Conservation (phyloP, 2,797 vertebrate genomes). For the Acrossocheilus fasciatus region DNA sequence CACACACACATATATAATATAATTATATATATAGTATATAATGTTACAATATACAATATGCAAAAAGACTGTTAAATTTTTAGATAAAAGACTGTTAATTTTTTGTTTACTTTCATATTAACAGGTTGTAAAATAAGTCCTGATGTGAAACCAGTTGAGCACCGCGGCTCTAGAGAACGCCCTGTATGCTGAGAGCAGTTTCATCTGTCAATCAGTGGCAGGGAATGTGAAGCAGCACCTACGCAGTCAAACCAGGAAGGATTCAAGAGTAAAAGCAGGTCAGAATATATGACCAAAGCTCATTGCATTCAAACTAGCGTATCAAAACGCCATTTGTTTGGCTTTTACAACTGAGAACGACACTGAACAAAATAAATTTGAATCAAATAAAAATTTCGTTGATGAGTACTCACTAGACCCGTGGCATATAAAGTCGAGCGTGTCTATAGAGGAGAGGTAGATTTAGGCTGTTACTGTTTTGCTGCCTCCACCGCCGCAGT, state of each 20-base stretch:
- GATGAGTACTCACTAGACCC: background rate
- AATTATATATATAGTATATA: too few species aligned
- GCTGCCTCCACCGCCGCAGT: constrained; percentile 37
- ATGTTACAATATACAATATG: background rate
- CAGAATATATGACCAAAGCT: constrained; percentile 6
- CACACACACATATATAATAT: too few species aligned
- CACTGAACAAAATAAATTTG: background rate
- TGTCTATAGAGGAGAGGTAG: background rate
- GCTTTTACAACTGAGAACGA: background rate
- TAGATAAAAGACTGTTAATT: too few species aligned
- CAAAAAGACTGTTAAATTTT: background rate
- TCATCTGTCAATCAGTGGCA: background rate
- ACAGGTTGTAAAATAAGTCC: background rate
- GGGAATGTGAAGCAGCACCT: constrained; percentile 7
- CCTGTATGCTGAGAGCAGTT: background rate
- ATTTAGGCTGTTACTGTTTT: constrained; percentile 6
- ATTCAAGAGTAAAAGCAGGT: constrained; percentile 13
- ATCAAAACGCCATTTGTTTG: background rate
- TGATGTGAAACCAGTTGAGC: background rate
- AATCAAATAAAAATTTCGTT: background rate
- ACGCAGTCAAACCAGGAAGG: constrained; percentile 10
- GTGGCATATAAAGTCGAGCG: background rate
- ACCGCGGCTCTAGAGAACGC: background rate
- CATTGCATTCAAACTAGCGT: background rate
- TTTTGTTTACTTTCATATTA: background rate